A percentile compares a stretch with the other conserved stretches of the same genome.
Conservation (phyloP, 92 coral and sea anemone species). For the Micromussa lordhowensis region DNA sequence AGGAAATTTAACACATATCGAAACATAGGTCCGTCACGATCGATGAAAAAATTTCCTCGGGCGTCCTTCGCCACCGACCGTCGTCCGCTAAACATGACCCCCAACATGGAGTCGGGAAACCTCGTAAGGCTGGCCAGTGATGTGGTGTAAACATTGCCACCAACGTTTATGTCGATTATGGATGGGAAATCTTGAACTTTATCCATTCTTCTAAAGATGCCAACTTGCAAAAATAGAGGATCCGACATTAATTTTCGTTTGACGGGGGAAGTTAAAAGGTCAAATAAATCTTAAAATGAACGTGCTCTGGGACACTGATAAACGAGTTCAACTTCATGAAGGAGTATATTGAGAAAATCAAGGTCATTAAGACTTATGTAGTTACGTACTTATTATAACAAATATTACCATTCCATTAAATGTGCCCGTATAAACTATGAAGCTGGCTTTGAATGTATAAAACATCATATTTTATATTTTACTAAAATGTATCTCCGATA, state of each 20-base stretch:
- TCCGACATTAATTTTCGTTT: background rate
- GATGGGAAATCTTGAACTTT: constrained; percentile 56
- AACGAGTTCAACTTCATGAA: too few relatives aligned
- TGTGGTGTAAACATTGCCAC: constrained; percentile 78
- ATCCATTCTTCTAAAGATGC: constrained; percentile 5
- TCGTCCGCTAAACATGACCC: constrained; percentile 85
- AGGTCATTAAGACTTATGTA: too few relatives aligned
- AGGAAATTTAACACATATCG: constrained; percentile 77
- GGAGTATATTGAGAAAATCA: too few relatives aligned
- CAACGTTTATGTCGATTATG: constrained; percentile 75
- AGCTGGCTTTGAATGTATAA: too few relatives aligned
- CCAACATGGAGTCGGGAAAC: constrained; percentile 80
- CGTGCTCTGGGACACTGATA: background rate
- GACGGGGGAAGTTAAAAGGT: background rate
- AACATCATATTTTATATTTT: too few relatives aligned
- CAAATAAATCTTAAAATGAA: background rate
- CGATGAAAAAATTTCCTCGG: constrained; percentile 75
- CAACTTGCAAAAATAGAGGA: background rate
- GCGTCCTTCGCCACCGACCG: constrained; percentile 68
- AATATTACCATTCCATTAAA: too few relatives aligned
- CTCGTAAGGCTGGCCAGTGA: constrained; percentile 75
- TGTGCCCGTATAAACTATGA: too few relatives aligned
- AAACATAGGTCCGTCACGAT: constrained; percentile 80
- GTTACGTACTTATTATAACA: too few relatives aligned
- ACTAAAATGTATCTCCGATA: too few relatives aligned